These are phyloP conservation scores for Grantiella picta DNA, from an alignment of 2,113 vertebrate species.

Conservation along the genomic window DNA sequence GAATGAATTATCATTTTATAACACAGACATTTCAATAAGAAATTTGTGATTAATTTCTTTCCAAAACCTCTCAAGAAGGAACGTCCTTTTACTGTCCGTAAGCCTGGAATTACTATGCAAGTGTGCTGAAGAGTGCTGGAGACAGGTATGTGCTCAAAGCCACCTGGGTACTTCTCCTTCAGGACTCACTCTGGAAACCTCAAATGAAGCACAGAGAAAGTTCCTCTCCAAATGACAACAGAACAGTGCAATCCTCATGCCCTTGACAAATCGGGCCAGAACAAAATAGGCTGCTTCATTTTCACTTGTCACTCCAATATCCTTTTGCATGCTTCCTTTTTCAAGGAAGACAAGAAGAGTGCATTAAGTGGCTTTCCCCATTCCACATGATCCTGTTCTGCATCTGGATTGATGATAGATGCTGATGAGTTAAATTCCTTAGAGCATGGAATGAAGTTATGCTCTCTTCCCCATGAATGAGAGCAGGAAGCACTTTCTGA, in stretches of 20 bases:
- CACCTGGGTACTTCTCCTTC: constrained; percentile 2
- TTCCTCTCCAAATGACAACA: background rate
- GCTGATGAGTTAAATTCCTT: background rate
- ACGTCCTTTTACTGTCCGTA: background rate
- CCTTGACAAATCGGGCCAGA: background rate
- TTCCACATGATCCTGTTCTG: background rate
- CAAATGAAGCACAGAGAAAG: background rate
- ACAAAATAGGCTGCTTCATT: background rate
- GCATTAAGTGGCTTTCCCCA: background rate
- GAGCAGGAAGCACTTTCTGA: background rate
- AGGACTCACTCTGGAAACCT: background rate
- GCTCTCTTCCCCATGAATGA: background rate
- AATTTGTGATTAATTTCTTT: constrained; percentile 2
- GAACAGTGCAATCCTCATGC: background rate
- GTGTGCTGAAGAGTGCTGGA: background rate
- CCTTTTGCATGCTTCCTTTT: background rate
- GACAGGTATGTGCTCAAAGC: background rate
- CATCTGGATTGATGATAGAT: background rate
- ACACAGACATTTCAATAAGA: background rate
- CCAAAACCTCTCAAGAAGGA: background rate
- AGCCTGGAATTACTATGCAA: background rate
- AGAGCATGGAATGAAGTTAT: background rate
- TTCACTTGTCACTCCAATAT: background rate
- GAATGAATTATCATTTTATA: background rate
- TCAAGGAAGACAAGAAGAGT: background rate